Conservation (phyloP, 2,888 invertebrate species). For the Mesorhabditis belari region DNA sequence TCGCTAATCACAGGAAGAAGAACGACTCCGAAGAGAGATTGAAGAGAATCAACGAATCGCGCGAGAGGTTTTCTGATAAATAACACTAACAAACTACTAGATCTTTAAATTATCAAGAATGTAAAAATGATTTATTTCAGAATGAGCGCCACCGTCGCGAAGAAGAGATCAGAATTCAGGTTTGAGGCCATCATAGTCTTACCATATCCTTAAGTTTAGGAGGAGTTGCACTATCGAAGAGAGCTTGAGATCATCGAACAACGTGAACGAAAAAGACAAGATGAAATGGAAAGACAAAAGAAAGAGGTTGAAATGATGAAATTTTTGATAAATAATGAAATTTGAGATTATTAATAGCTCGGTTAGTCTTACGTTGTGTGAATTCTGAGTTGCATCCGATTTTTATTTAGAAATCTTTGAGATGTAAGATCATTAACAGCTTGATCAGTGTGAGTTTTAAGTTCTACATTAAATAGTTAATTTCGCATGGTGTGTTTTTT, state of each 20-base stretch:
- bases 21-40: neutral
- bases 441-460: no score
- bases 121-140: neutral
- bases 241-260: neutral
- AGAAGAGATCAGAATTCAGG: neutral
- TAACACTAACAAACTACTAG: neutral
- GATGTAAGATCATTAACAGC: no score
- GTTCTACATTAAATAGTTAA: no score
- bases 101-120: neutral
- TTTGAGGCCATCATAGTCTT: neutral
- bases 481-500: neutral
- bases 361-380: no score
- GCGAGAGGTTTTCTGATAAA: neutral
- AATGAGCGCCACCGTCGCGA: neutral
- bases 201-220: neutral
- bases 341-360: no score
- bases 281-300: neutral
- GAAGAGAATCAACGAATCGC: neutral
- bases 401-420: no score
- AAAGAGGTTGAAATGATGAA: no score
- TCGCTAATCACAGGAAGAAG: neutral
- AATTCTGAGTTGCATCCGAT: no score
- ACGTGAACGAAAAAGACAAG: neutral
- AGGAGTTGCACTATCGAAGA: neutral
- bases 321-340: no score